Evolutionary conservation across 2,797 vertebrate species (phyloP).

Genomic region (Picus viridis): DNA sequence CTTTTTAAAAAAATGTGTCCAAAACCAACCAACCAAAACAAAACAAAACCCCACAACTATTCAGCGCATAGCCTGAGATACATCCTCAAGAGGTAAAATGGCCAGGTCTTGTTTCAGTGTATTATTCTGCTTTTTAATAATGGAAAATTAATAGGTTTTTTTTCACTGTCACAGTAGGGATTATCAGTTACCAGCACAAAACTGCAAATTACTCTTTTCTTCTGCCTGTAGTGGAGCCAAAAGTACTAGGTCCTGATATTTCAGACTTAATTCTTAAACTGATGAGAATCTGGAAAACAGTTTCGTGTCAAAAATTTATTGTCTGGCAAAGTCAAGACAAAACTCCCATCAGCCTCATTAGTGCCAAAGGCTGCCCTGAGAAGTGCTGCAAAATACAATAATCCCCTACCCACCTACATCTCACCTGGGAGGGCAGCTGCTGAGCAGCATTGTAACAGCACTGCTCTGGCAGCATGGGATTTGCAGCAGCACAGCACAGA

Average conservation of each 20-base stretch:
- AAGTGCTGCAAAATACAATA: not conserved
- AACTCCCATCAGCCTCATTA: not conserved
- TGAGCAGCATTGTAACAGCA: fast-evolving
- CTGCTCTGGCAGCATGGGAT: not conserved
- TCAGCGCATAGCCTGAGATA: not conserved
- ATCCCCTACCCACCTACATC: not conserved
- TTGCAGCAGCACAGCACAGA: not conserved
- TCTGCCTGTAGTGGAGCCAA: not conserved
- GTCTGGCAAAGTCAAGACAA: not conserved
- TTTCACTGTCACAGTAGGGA: not conserved
- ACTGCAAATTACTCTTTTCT: not conserved
- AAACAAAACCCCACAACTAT: too few relatives aligned
- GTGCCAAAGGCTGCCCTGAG: not conserved
- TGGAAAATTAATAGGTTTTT: not conserved
- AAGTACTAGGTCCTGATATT: not conserved
- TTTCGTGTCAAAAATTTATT: not conserved
- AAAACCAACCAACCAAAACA: too few relatives aligned
- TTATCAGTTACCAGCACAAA: not conserved
- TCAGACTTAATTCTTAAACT: not conserved
- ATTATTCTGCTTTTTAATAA: not conserved
- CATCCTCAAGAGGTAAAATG: not conserved
- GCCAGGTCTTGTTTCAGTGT: not conserved
- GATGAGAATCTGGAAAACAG: not conserved
- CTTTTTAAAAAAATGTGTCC: not conserved
- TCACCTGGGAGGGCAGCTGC: not conserved